Conservation (phyloP, 2,888 invertebrate species). For the Neoaliturus tenellus region DNA sequence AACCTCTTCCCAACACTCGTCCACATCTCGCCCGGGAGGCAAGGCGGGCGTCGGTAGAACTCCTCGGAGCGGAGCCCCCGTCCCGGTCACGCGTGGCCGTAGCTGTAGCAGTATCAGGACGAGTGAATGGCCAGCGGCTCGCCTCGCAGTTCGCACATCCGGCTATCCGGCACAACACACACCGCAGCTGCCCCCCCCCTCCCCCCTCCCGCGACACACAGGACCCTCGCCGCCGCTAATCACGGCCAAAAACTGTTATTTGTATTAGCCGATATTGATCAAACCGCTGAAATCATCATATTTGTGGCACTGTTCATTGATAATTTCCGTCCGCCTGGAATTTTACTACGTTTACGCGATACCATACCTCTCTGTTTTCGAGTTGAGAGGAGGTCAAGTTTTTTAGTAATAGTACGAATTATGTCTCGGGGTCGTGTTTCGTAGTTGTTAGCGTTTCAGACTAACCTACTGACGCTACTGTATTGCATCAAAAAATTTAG, state of each 20-base stretch:
- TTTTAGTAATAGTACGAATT: too few relatives aligned
- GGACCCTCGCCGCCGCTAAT: neutral
- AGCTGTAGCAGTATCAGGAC: too few relatives aligned
- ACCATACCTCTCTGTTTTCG: too few relatives aligned
- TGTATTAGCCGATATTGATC: neutral
- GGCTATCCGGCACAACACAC: neutral
- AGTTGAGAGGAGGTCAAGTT: too few relatives aligned
- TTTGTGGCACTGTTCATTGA: neutral
- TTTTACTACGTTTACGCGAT: too few relatives aligned
- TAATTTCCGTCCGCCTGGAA: neutral
- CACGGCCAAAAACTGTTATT: neutral
- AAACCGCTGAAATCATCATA: conserved; percentile 1
- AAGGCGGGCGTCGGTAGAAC: neutral
- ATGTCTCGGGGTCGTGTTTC: too few relatives aligned
- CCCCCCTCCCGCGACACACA: neutral
- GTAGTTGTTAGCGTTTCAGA: too few relatives aligned
- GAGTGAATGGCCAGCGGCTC: too few relatives aligned
- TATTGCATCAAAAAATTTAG: too few relatives aligned
- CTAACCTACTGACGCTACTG: too few relatives aligned
- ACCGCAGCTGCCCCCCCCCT: neutral
- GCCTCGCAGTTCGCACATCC: neutral
- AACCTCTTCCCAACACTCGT: too few relatives aligned
- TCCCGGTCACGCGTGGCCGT: neutral
- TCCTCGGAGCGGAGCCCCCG: neutral
- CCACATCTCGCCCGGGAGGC: too few relatives aligned